phyloP scores from a whole-genome alignment of 2,113 vertebrate genomes.

The Lampris megalopsis region DNA sequence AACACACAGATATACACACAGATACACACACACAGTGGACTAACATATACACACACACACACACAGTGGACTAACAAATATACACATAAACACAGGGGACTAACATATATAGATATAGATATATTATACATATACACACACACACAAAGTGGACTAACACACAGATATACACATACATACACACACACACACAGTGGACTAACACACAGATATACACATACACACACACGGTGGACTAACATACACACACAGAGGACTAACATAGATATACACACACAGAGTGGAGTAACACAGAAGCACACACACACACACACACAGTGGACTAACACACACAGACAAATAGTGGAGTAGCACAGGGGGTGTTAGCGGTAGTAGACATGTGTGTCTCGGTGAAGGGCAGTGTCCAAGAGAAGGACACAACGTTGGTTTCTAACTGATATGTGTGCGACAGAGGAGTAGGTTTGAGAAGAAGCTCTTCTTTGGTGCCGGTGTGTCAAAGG shows the following conservation, averaged over 20 bases:
- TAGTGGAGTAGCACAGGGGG: background rate
- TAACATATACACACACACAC: too few relatives aligned
- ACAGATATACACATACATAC: too few relatives aligned
- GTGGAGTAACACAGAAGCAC: background rate
- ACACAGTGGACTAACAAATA: too few relatives aligned
- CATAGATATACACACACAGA: background rate
- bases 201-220: too few relatives aligned
- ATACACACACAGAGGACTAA: background rate
- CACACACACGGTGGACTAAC: background rate
- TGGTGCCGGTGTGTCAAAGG: slow-evolving; percentile 14
- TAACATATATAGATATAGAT: too few relatives aligned
- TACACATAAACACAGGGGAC: too few relatives aligned
- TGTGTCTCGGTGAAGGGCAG: slow-evolving; percentile 21
- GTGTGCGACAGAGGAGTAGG: slow-evolving; percentile 4
- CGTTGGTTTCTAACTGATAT: slow-evolving; percentile 27
- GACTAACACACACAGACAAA: background rate
- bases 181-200: too few relatives aligned
- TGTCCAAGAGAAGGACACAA: slow-evolving; percentile 5
- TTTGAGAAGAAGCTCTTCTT: slow-evolving; percentile 8
- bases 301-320: slow-evolving; percentile 2
- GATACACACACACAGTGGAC: too few relatives aligned
- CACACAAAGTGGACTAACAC: too few relatives aligned
- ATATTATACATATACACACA: too few relatives aligned
- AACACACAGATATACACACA: too few relatives aligned
- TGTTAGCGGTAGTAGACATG: background rate